A percentile compares a stretch with the other conserved stretches of the same genome.
Conservation (phyloP, 2,113 vertebrate species). For the Suricata suricatta region DNA sequence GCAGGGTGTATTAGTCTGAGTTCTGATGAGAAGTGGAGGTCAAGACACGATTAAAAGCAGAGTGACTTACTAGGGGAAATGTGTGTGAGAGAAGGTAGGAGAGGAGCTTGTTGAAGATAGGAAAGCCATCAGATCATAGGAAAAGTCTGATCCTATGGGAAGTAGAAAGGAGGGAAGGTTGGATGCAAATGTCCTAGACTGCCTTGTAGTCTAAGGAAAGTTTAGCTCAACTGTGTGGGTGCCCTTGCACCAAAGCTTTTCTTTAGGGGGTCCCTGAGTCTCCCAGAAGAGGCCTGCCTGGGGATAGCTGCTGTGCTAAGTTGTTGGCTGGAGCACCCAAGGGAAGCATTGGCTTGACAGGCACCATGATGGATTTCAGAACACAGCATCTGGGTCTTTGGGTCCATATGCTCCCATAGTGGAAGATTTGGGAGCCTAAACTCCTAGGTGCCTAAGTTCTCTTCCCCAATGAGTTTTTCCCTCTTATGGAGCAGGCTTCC, state of each 20-base stretch:
- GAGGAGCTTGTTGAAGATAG: neutral
- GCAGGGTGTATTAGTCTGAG: neutral
- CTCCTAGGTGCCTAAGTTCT: neutral
- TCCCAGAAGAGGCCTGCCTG: neutral
- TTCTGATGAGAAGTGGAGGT: neutral
- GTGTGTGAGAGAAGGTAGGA: neutral
- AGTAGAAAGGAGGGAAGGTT: neutral
- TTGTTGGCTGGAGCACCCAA: neutral
- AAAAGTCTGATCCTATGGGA: neutral
- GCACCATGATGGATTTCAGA: neutral
- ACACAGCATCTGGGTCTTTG: neutral
- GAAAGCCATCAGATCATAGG: neutral
- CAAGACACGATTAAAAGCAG: neutral
- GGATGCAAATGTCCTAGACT: neutral
- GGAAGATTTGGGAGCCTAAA: neutral
- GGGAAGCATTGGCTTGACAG: neutral
- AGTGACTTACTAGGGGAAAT: neutral
- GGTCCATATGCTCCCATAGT: neutral
- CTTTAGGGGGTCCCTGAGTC: neutral
- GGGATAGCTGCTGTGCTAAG: neutral
- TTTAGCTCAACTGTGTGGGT: neutral
- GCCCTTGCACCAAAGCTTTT: neutral
- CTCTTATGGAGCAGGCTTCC: neutral
- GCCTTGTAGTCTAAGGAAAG: neutral
- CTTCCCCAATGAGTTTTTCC: neutral